Evolutionary conservation across 1,140 invertebrate genomes (phyloP).

Genomic region (Drosophila guanche): DNA sequence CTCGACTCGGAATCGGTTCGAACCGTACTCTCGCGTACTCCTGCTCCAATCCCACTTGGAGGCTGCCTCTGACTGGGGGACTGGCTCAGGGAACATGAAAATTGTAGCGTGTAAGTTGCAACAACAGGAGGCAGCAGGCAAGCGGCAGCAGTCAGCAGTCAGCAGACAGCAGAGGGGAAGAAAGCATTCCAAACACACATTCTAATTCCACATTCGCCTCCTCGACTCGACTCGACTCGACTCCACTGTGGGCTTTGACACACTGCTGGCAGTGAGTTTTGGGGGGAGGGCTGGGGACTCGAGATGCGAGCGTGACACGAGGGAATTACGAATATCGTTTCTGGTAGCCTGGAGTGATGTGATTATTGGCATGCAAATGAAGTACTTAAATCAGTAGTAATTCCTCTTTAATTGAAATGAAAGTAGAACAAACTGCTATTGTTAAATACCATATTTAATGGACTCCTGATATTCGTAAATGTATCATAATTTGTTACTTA

Average conservation of each 20-base stretch:
- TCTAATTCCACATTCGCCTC: conserved; percentile 74
- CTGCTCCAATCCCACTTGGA: conserved; percentile 27
- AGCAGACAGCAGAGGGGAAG: conserved; percentile 9
- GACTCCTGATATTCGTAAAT: too few species aligned
- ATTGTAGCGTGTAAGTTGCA: conserved; percentile 72
- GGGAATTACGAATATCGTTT: background rate
- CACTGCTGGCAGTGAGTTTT: conserved; percentile 46
- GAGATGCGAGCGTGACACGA: conserved; percentile 27
- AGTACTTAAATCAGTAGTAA: too few species aligned
- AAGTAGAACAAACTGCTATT: too few species aligned
- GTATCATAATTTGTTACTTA: too few species aligned
- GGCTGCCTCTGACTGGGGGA: conserved; percentile 14
- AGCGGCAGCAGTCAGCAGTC: background rate
- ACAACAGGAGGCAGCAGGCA: conserved; percentile 7
- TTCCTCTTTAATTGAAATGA: too few species aligned
- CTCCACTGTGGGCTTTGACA: conserved; percentile 53
- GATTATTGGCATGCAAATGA: too few species aligned
- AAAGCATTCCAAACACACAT: conserved; percentile 79
- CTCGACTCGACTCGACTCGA: conserved; percentile 45
- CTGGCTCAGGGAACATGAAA: conserved; percentile 72
- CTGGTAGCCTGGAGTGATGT: too few species aligned
- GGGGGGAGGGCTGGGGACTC: background rate
- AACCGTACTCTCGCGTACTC: conserved; percentile 7
- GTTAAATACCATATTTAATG: too few species aligned
- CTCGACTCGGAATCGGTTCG: too few species aligned